These are phyloP conservation scores for Drosophila fulvimacula DNA, from an alignment of 2,888 invertebrate species.

Conservation along the genomic window DNA sequence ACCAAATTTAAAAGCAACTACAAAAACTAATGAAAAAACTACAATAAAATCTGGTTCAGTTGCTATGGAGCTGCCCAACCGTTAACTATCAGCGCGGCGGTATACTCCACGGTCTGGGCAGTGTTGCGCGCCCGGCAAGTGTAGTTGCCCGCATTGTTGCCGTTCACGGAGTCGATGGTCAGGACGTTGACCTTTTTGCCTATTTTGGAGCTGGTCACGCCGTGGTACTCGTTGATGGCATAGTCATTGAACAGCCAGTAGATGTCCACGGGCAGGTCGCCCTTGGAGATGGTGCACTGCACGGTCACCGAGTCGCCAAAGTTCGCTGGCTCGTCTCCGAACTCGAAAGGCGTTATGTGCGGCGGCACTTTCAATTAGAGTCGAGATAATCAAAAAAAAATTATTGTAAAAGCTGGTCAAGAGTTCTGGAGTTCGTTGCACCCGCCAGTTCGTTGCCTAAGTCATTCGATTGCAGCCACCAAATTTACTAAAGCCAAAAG, in stretches of 20 bases:
- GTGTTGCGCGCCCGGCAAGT: slow-evolving; percentile 86
- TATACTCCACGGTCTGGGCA: slow-evolving; percentile 86
- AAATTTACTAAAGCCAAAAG: slow-evolving; percentile 59
- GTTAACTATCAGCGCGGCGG: slow-evolving; percentile 86
- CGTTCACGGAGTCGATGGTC: slow-evolving; percentile 87
- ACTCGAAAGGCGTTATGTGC: slow-evolving; percentile 86
- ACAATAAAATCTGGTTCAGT: slow-evolving; percentile 1
- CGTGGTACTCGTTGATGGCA: slow-evolving; percentile 87
- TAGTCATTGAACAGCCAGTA: slow-evolving; percentile 89
- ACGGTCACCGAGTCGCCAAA: slow-evolving; percentile 88
- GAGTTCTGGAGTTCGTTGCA: not conserved
- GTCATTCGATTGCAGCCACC: slow-evolving; percentile 36
- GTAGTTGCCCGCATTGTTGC: slow-evolving; percentile 87
- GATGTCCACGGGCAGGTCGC: slow-evolving; percentile 89
- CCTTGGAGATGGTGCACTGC: slow-evolving; percentile 88
- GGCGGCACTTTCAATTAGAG: slow-evolving; percentile 83
- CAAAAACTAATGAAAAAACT: slow-evolving; percentile 10
- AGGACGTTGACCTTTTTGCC: slow-evolving; percentile 86
- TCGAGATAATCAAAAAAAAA: not conserved
- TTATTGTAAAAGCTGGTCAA: not conserved
- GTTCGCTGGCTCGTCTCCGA: slow-evolving; percentile 87
- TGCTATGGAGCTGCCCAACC: slow-evolving; percentile 80
- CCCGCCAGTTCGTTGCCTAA: slow-evolving; percentile 34
- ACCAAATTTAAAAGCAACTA: slow-evolving; percentile 20
- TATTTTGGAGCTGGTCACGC: slow-evolving; percentile 85